Evolutionary conservation across 2,888 invertebrate species (phyloP).

Genomic region (Macrophya annulata): DNA sequence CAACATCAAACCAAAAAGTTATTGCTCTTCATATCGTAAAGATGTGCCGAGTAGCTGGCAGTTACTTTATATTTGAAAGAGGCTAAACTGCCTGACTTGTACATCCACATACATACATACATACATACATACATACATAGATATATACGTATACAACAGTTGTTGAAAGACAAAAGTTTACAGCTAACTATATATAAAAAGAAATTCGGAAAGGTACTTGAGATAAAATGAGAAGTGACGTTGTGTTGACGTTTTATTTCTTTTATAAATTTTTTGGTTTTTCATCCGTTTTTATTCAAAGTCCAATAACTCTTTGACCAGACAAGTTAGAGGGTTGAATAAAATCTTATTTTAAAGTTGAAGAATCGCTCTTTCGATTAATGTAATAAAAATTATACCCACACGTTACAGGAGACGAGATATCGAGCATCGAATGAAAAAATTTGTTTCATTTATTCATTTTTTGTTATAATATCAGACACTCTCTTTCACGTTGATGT

Average conservation of each 20-base stretch:
- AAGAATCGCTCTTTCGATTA: conserved; percentile 15
- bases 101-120: not conserved
- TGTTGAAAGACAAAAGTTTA: conserved; percentile 22
- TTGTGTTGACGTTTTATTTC: not conserved
- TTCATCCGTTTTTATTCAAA: not conserved
- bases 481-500: not conserved
- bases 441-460: not conserved
- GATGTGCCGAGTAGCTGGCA: not conserved
- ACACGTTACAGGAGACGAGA: too few relatives aligned
- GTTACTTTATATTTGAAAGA: conserved; percentile 48
- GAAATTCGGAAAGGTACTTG: not conserved
- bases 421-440: not conserved
- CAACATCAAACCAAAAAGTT: conserved; percentile 19
- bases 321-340: not conserved
- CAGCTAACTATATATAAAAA: not conserved
- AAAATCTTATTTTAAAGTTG: not conserved
- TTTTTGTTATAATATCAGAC: not conserved
- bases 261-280: not conserved
- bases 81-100: conserved; percentile 11
- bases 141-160: not conserved
- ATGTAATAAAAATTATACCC: too few relatives aligned
- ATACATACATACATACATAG: not conserved
- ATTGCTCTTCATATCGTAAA: conserved; percentile 16
- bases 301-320: not conserved
- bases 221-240: not conserved